phyloP scores from a whole-genome alignment of 2,113 vertebrate genomes.

The Onychostruthus taczanowskii region DNA sequence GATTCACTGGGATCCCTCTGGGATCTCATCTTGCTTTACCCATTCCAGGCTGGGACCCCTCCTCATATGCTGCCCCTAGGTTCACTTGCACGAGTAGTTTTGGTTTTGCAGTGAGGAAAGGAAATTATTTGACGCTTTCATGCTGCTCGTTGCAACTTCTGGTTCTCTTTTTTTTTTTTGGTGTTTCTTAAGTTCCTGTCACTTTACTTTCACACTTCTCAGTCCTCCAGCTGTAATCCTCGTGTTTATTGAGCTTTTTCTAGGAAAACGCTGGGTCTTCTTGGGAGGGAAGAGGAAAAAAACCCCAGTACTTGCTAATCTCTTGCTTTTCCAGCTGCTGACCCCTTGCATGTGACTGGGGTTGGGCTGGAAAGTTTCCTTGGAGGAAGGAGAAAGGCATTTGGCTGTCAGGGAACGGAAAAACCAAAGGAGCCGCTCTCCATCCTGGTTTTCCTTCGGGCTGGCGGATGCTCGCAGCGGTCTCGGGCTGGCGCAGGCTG shows the following conservation, averaged over 20 bases:
- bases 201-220: not conserved
- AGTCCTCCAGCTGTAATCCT: not conserved
- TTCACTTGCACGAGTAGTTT: fast-evolving
- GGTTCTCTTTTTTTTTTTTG: not conserved
- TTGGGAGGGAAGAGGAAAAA: not conserved
- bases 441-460: fast-evolving
- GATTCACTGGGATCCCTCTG: not conserved
- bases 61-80: fast-evolving
- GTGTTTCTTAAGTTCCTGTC: not conserved
- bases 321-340: not conserved
- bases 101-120: not conserved
- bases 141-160: not conserved
- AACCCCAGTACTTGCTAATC: not conserved
- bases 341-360: not conserved
- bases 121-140: not conserved
- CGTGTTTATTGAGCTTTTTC: not conserved
- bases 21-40: not conserved
- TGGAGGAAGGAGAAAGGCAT: not conserved
- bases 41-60: not conserved
- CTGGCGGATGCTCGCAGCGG: not conserved
- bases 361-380: not conserved
- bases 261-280: not conserved
- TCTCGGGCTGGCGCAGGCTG: not conserved
- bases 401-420: not conserved
- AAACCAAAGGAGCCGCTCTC: not conserved